phyloP scores from a whole-genome alignment of 2,797 vertebrate species.

The Sparidentex hasta region DNA sequence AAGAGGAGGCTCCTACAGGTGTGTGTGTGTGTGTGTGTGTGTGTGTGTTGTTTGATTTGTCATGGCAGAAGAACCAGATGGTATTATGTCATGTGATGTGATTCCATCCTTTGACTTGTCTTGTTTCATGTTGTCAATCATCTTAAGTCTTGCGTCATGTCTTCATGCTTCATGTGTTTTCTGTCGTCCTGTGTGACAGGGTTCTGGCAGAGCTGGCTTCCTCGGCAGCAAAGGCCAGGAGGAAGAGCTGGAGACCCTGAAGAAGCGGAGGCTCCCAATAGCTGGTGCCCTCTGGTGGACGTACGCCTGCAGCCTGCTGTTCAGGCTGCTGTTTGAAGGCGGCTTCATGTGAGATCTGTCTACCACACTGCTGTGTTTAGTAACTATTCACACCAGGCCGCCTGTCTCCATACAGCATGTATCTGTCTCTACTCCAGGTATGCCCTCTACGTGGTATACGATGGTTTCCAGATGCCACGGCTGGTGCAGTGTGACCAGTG shows the following conservation, averaged over 20 bases:
- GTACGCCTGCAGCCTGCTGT: conserved; percentile 81
- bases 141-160: background rate
- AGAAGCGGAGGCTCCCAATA: conserved; percentile 73
- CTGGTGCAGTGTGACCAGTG: conserved; percentile 83
- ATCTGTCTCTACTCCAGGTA: conserved; percentile 62
- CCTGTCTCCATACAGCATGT: background rate
- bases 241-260: conserved; percentile 72
- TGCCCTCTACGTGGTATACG: conserved; percentile 80
- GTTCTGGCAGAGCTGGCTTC: conserved; percentile 60
- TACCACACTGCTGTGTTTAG: background rate
- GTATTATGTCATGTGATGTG: background rate
- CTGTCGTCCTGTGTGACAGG: conserved; percentile 29
- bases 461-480: conserved; percentile 82
- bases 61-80: background rate
- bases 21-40: conserved; percentile 29
- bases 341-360: conserved; percentile 79
- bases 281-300: conserved; percentile 83
- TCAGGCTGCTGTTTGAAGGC: conserved; percentile 82
- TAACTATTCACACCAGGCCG: background rate
- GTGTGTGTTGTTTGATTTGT: background rate
- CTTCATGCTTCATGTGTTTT: background rate
- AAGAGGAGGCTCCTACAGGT: conserved; percentile 77
- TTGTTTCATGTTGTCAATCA: background rate
- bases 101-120: background rate
- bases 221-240: conserved; percentile 63